Conservation (phyloP, 2,888 invertebrate genomes). For the Leptopterna dolabrata region DNA sequence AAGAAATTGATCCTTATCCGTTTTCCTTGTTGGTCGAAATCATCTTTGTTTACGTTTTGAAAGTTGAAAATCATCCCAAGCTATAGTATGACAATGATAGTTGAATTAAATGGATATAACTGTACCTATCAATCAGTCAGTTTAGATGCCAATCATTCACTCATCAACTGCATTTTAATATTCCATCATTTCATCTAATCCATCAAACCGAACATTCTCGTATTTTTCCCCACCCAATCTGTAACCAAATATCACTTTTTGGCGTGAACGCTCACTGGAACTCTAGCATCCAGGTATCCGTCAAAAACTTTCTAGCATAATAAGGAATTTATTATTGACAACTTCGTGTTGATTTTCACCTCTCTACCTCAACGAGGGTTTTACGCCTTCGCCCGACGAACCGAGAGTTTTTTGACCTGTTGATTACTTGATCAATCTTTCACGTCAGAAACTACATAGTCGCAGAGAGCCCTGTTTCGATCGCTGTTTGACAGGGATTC, state of each 20-base stretch:
- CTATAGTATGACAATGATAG: no score
- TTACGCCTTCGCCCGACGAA: background rate
- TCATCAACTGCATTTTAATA: no score
- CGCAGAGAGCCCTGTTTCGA: background rate
- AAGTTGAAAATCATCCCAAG: no score
- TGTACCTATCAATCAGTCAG: no score
- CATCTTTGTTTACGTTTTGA: no score
- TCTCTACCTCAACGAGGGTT: background rate
- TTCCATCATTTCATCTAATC: no score
- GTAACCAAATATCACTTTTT: background rate
- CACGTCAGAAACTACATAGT: background rate
- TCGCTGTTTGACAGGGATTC: constrained; percentile 3
- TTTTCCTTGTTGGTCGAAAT: no score
- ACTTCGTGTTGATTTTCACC: background rate
- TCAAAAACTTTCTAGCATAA: background rate
- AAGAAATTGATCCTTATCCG: no score
- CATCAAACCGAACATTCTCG: no score
- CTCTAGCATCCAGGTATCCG: no score
- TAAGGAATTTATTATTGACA: background rate
- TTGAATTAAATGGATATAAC: no score
- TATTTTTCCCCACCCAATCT: background rate
- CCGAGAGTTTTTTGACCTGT: background rate
- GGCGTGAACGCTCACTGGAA: background rate
- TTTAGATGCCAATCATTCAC: no score
- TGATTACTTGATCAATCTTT: background rate